Evolutionary conservation across 2,113 vertebrate genomes (phyloP), one percentile per base, ranked within the genome.

Genomic region (Aleadryas rufinucha): DNA sequence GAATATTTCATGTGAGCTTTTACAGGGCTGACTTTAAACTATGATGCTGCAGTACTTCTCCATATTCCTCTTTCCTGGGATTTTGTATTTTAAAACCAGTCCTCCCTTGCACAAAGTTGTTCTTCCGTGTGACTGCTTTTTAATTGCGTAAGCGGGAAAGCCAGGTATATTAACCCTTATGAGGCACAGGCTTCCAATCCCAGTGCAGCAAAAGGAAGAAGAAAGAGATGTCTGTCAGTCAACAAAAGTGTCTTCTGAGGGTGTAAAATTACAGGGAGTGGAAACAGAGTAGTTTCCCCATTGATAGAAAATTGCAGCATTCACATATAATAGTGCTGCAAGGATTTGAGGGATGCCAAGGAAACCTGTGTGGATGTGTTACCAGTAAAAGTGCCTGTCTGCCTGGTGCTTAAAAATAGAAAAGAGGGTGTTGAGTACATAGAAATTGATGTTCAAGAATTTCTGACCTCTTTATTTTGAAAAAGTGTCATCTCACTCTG

Each of bases 1-100:
- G 92, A 98, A 97, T 98, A 98, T 98, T 98, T 98, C 91, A 98
- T 97, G 84, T 66, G 68, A 94, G 41, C 85, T 95, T 94, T 96
- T 92, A 89, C 65, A 85, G 87, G 87, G 60, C 71, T 97, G 95
- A 96, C 95, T 96, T 98, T 98, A 97, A 98, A 93, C 53, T 90
- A 87, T 78, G 87, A 86, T 89, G 49, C 86, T 95, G 84, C 91
- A 96, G 87, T 84, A 65, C 79, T 94, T 95, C 72, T 88, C 63
- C 31, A 66, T 64, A 47, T 96, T 97, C 68, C 28, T 44, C 72
- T 59, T 97, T 66, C 60, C 76, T 86, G 77, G 68, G 75, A 92
- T 92, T 96, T 92, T 91, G 81, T 70, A 63, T 95, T 92, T 96
- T 92, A 92, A 59, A 93, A 75, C 21, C 60, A 41, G 41, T 52